These are phyloP conservation scores for Pipistrellus kuhlii DNA, from an alignment of 2,797 vertebrate genomes.

Conservation along the genomic window DNA sequence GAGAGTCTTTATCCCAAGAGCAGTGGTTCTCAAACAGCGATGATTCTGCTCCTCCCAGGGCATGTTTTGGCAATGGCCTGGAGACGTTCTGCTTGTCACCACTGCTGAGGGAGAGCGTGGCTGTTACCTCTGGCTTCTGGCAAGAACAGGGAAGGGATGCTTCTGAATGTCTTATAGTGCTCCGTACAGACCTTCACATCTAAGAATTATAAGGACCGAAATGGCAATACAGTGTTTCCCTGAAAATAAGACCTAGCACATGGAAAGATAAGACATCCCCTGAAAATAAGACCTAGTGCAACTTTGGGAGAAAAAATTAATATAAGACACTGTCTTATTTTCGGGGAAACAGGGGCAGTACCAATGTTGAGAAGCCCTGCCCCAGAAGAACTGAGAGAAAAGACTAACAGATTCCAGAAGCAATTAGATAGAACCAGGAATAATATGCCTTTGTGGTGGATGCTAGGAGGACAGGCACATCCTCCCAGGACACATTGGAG, in stretches of 20 bases:
- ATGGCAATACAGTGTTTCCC: too few species aligned
- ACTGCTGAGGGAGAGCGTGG: neutral
- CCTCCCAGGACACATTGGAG: neutral
- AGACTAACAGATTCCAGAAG: neutral
- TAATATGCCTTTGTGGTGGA: neutral
- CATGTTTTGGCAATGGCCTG: neutral
- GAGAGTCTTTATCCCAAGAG: neutral
- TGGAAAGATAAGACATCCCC: too few species aligned
- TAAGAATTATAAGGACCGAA: neutral
- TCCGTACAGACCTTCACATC: neutral
- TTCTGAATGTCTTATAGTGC: neutral
- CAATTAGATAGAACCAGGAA: neutral
- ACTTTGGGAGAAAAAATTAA: too few species aligned
- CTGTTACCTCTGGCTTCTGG: neutral
- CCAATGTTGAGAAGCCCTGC: neutral
- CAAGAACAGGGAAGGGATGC: neutral
- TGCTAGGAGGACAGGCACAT: rapidly evolving
- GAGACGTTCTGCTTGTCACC: neutral
- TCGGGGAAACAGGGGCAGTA: neutral
- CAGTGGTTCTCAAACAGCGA: neutral
- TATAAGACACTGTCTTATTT: too few species aligned
- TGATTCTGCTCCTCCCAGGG: neutral
- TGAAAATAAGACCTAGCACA: too few species aligned
- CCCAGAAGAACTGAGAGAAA: neutral
- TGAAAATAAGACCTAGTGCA: too few species aligned